These are phyloP conservation scores for Lates japonicus DNA, from an alignment of 2,797 vertebrate genomes.

Conservation along the genomic window DNA sequence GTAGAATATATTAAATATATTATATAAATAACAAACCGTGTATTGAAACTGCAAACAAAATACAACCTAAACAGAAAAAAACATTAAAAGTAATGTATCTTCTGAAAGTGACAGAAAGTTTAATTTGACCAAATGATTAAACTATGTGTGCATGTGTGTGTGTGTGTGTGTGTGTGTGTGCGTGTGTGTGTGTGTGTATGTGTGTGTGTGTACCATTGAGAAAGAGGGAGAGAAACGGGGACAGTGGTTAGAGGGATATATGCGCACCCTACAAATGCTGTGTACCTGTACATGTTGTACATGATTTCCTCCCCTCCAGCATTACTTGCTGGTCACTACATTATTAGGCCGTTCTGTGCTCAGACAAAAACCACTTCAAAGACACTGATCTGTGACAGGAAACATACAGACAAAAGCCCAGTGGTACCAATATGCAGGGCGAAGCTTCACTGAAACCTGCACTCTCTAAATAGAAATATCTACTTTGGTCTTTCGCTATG, in stretches of 20 bases:
- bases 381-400: constrained; percentile 73
- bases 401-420: constrained; percentile 54
- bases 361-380: constrained; percentile 72
- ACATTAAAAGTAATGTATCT: not conserved
- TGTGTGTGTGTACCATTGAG: not conserved
- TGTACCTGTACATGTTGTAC: constrained; percentile 37
- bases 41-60: constrained; percentile 6
- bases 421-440: constrained; percentile 47
- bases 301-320: constrained; percentile 44
- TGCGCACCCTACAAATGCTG: constrained; percentile 24
- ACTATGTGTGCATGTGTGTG: not conserved
- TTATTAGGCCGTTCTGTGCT: constrained; percentile 59
- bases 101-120: not conserved
- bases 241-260: constrained; percentile 43
- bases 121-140: constrained; percentile 4
- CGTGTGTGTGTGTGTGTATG: not conserved
- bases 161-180: not conserved
- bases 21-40: not conserved
- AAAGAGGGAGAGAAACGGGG: constrained; percentile 47
- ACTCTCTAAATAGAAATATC: constrained; percentile 62
- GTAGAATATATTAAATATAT: too few species aligned
- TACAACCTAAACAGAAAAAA: constrained; percentile 1
- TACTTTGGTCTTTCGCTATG: constrained; percentile 45
- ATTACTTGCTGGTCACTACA: constrained; percentile 67
- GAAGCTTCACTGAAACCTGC: constrained; percentile 59